Evolutionary conservation across 2,888 invertebrate species (phyloP).

Genomic region (Leucozona laternaria): DNA sequence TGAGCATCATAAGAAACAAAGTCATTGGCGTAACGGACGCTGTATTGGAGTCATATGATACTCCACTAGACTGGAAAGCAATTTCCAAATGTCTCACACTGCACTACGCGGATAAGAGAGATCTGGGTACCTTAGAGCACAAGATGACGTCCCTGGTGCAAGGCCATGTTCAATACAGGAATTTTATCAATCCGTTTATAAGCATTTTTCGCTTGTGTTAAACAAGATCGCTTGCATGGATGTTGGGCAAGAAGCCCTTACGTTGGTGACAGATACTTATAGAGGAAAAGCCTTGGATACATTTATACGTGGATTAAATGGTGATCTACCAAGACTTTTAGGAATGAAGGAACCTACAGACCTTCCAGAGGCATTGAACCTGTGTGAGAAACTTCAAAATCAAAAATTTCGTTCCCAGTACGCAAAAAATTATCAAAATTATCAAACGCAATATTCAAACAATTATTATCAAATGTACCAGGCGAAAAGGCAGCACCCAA

Average conservation of each 20-base stretch:
- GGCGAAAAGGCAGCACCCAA: too few species aligned
- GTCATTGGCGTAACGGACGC: not conserved
- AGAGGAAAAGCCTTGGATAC: constrained; percentile 1
- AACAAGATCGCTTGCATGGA: constrained; percentile 11
- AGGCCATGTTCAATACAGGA: constrained; percentile 12
- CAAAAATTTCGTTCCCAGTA: constrained; percentile 14
- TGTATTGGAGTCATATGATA: constrained; percentile 1
- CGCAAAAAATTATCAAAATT: not conserved
- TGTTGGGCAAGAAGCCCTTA: not conserved
- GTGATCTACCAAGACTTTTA: constrained; percentile 11
- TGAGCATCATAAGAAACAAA: constrained; percentile 6
- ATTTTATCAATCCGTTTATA: constrained; percentile 5
- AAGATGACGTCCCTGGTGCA: not conserved
- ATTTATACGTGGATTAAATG: constrained; percentile 15
- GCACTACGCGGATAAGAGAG: constrained; percentile 6
- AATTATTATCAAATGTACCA: too few species aligned
- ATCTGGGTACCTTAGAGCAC: constrained; percentile 3
- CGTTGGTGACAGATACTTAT: constrained; percentile 1
- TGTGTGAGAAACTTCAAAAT: constrained; percentile 5
- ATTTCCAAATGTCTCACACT: constrained; percentile 10
- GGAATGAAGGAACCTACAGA: constrained; percentile 18
- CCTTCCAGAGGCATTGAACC: constrained; percentile 11
- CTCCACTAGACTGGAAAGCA: constrained; percentile 3
- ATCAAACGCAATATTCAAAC: not conserved
- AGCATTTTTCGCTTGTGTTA: not conserved